phyloP scores from a whole-genome alignment of 2,888 invertebrate genomes.

The Eucera pruinosa region DNA sequence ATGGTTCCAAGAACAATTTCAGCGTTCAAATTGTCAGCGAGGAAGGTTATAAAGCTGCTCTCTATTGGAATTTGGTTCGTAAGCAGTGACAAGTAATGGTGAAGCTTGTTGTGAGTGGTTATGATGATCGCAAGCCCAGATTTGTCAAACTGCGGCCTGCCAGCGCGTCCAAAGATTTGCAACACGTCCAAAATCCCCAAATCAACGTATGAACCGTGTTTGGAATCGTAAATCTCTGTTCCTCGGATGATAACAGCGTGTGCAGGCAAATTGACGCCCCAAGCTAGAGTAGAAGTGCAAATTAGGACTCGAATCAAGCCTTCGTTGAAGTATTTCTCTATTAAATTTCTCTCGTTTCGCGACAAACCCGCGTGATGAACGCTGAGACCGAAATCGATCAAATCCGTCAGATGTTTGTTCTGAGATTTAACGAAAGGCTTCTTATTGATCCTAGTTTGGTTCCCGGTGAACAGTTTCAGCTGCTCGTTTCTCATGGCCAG shows the following conservation, averaged over 20 bases:
- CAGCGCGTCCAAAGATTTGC: conserved; percentile 99
- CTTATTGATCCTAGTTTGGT: conserved; percentile 88
- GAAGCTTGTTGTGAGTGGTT: conserved; percentile 95
- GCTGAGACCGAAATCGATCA: conserved; percentile 94
- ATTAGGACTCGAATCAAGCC: conserved; percentile 88
- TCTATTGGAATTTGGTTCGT: conserved; percentile 99
- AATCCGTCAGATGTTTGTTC: conserved; percentile 92
- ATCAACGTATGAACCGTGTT: conserved; percentile 96
- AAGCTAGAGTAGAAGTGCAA: conserved; percentile 99
- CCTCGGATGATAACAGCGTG: conserved; percentile 98
- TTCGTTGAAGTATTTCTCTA: conserved; percentile 95
- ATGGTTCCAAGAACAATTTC: conserved; percentile 98
- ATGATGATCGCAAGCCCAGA: conserved; percentile 98
- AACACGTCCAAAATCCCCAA: conserved; percentile 98
- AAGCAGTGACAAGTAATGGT: conserved; percentile 96
- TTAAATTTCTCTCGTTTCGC: conserved; percentile 93
- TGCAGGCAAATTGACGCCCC: conserved; percentile 99
- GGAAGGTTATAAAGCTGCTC: conserved; percentile 95
- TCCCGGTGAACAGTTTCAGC: conserved; percentile 88
- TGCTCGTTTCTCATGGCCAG: conserved; percentile 91
- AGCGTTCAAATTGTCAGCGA: conserved; percentile 99
- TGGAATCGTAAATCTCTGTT: conserved; percentile 98
- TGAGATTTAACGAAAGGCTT: conserved; percentile 90
- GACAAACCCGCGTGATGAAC: conserved; percentile 99
- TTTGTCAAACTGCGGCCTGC: conserved; percentile 98